phyloP scores from a whole-genome alignment of 2,113 vertebrate genomes.

The Daphoenositta chrysoptera region DNA sequence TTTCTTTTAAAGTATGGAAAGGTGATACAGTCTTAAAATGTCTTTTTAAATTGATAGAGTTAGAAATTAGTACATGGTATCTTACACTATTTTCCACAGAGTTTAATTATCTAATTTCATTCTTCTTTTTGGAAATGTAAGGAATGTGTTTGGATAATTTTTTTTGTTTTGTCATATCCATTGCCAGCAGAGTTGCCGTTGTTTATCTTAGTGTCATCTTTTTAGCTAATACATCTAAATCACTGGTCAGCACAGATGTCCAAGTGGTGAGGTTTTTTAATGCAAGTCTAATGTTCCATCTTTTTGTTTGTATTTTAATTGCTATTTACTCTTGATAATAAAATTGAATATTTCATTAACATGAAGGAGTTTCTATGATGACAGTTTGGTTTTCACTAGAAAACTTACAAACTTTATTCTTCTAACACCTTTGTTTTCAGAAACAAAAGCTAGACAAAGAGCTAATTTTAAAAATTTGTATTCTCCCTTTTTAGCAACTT shows the following conservation, averaged over 20 bases:
- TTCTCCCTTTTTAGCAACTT: neutral
- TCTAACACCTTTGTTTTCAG: neutral
- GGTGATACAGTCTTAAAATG: neutral
- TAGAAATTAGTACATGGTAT: neutral
- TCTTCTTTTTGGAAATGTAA: neutral
- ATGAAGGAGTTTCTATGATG: neutral
- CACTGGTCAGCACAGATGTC: neutral
- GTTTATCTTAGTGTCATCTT: neutral
- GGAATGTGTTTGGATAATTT: neutral
- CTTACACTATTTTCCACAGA: neutral
- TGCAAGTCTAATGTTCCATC: neutral
- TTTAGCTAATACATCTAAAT: neutral
- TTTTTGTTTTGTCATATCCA: rapidly evolving
- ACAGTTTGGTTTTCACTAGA: neutral
- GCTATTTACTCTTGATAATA: neutral
- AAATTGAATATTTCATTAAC: neutral
- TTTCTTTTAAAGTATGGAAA: neutral
- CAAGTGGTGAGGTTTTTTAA: neutral
- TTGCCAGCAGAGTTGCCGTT: neutral
- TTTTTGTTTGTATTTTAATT: neutral
- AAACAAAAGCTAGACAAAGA: neutral
- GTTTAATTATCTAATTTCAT: neutral
- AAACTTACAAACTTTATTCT: neutral
- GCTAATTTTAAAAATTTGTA: neutral
- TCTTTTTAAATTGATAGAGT: neutral